Evolutionary conservation across 1,140 invertebrate genomes (phyloP), one percentile per base, ranked within the genome.

Genomic region (Acyrthosiphon pisum): DNA sequence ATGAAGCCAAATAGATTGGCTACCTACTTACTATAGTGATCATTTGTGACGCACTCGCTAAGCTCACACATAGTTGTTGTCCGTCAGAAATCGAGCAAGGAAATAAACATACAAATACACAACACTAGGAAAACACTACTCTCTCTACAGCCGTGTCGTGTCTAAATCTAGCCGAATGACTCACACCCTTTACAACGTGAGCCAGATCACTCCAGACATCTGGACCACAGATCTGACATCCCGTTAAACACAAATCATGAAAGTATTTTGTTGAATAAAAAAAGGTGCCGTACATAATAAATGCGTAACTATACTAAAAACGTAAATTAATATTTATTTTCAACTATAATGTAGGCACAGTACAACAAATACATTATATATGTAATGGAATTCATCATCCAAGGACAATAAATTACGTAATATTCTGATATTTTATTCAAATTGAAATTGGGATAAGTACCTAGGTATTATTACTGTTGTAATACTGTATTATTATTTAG

Each of bases 131-230:
- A 93, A 93, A 83, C 76, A 83, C 23, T 86, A 41, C 90, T 91
- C 91, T 91, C 90, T 93, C 91, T 56, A 93, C 91, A 93, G 81
- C 81, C 48, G 91, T 86, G 76, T 41, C n/a, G 91, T 93, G 44
- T 93, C 91, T 93, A 93, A 93, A 93, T 93, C 91, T 93, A 93
- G 91, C 91, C 84, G 84, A 86, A 93, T 93, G 91, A 93, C 91
- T 93, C 91, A 93, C 81, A 86, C 81, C 46, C 91, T 93, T 93
- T 84, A 93, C 91, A 53, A 93, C 81, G 91, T 93, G 76, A 93
- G 91, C 91, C 91, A 93, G 91, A 93, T 93, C 91, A 93, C 91
- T 93, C 91, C 91, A 93, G 91, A 93, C 91, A 93, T 93, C 91
- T 93, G 91, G 91, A 93, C 91, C 91, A 53, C 91, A 83, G 81